Evolutionary conservation across 2,888 invertebrate genomes (phyloP).

Genomic region (Bibio marci): DNA sequence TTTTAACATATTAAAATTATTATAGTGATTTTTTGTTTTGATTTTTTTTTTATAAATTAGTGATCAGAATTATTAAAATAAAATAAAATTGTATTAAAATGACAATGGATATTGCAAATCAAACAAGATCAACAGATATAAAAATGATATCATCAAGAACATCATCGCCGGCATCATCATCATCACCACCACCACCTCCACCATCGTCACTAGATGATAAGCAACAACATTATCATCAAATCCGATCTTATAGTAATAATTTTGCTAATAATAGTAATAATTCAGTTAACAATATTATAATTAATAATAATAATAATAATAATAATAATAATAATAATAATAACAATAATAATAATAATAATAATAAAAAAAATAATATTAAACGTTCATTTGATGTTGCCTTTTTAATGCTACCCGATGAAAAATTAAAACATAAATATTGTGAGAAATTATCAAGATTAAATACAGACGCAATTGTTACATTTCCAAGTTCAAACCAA

Average conservation of each 20-base stretch:
- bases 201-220: conserved; percentile 20
- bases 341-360: conserved; percentile 28
- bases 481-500: conserved; percentile 1
- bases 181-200: conserved; percentile 11
- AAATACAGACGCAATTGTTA: conserved; percentile 24
- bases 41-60: too few species aligned
- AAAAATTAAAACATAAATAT: conserved; percentile 51
- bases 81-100: conserved; percentile 36
- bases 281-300: conserved; percentile 29
- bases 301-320: conserved; percentile 14
- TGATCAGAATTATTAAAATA: too few species aligned
- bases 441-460: conserved; percentile 32
- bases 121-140: conserved; percentile 26
- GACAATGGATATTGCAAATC: conserved; percentile 47
- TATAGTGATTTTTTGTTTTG: too few species aligned
- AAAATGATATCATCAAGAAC: conserved; percentile 30
- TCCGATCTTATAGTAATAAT: conserved; percentile 22
- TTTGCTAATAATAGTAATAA: conserved; percentile 17
- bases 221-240: conserved; percentile 24
- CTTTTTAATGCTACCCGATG: conserved; percentile 76
- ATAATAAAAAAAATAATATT: conserved; percentile 29
- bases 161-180: conserved; percentile 10
- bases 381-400: conserved; percentile 84
- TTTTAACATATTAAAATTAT: too few species aligned
- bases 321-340: conserved; percentile 23